phyloP scores from a whole-genome alignment of 2,113 vertebrate genomes.

The Halichoeres trimaculatus region DNA sequence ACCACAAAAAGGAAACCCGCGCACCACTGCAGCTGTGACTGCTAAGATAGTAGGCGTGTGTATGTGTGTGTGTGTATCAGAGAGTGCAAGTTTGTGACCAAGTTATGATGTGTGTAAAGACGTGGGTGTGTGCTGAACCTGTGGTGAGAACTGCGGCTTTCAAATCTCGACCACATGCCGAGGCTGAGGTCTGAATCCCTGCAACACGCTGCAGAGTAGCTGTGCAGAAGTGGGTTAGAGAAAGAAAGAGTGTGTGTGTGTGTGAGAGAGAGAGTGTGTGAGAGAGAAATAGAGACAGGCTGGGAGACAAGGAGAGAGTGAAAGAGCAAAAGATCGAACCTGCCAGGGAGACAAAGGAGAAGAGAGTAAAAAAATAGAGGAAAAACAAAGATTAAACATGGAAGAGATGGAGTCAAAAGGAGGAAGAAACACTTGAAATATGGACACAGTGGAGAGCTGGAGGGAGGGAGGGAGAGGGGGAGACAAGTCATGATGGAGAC shows the following conservation, averaged over 20 bases:
- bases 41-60: slow-evolving; percentile 14
- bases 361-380: slow-evolving; percentile 46
- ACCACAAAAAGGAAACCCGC: slow-evolving; percentile 63
- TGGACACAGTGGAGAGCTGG: slow-evolving; percentile 10
- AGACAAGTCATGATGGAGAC: slow-evolving; percentile 61
- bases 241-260: slow-evolving; percentile 8
- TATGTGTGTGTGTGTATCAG: slow-evolving; percentile 27
- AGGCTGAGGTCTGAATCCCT: slow-evolving; percentile 53
- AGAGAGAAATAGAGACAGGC: neutral
- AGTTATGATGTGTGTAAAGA: slow-evolving; percentile 4
- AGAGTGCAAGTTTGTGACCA: neutral
- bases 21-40: slow-evolving; percentile 63
- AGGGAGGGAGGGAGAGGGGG: slow-evolving; percentile 40
- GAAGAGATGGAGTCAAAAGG: slow-evolving; percentile 54
- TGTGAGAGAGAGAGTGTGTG: slow-evolving; percentile 16
- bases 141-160: slow-evolving; percentile 58
- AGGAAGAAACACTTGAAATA: slow-evolving; percentile 1
- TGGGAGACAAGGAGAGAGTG: neutral
- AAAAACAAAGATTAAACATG: slow-evolving; percentile 60
- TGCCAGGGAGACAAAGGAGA: slow-evolving; percentile 34
- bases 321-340: slow-evolving; percentile 37
- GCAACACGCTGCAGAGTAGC: slow-evolving; percentile 48
- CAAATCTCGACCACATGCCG: slow-evolving; percentile 47
- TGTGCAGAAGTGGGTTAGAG: slow-evolving; percentile 47
- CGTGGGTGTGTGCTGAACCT: slow-evolving; percentile 27